phyloP scores from a whole-genome alignment of 2,113 vertebrate genomes.

The Heptranchias perlo region DNA sequence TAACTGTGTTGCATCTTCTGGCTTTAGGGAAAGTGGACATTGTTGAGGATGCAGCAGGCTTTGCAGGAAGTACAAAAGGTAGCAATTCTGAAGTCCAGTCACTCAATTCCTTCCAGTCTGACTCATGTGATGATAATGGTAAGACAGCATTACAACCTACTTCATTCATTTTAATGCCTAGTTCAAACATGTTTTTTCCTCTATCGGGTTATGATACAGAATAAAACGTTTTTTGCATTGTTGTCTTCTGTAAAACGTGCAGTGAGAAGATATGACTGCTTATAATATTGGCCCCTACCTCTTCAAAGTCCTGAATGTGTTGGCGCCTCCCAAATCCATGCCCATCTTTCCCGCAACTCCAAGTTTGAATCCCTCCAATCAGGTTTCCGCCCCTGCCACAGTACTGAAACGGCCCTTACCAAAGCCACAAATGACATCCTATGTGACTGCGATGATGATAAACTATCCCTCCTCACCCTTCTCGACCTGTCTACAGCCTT shows the following conservation, averaged over 20 bases:
- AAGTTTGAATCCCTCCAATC: too few species aligned
- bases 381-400: too few species aligned
- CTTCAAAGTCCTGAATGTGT: too few species aligned
- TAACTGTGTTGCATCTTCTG: neutral
- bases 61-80: slow-evolving; percentile 88
- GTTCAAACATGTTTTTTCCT: neutral
- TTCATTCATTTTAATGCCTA: neutral
- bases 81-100: slow-evolving; percentile 93
- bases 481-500: too few species aligned
- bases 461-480: too few species aligned
- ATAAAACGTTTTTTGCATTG: slow-evolving; percentile 19
- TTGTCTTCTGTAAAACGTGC: neutral
- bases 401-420: too few species aligned
- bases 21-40: slow-evolving; percentile 78
- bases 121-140: slow-evolving; percentile 96
- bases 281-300: too few species aligned
- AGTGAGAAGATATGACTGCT: neutral
- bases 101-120: slow-evolving; percentile 90
- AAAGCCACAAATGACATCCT: too few species aligned
- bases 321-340: too few species aligned
- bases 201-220: neutral
- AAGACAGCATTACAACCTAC: slow-evolving; percentile 49
- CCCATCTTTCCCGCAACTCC: too few species aligned
- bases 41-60: slow-evolving; percentile 82
- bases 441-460: too few species aligned